Evolutionary conservation across 1,140 invertebrate genomes (phyloP).

Genomic region (Asobara japonica): DNA sequence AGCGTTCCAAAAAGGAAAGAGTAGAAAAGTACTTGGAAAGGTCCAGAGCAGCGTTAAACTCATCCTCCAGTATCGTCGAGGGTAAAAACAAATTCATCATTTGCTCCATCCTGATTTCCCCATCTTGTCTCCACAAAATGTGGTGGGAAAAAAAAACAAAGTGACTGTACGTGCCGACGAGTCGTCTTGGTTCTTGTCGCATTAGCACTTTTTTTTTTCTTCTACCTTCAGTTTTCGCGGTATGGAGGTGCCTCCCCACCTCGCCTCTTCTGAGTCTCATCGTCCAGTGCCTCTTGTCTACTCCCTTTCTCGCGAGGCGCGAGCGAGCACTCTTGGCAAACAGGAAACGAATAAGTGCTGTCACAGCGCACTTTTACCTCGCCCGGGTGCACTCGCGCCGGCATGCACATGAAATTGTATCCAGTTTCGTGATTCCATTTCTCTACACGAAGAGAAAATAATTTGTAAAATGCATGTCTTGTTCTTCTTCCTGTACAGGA

Average conservation of each 20-base stretch:
- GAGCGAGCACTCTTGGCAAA: conserved; percentile 10
- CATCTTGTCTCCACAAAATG: background rate
- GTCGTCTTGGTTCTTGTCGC: conserved; percentile 10
- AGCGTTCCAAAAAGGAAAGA: no score
- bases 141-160: conserved; percentile 8
- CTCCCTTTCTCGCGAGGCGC: conserved; percentile 14
- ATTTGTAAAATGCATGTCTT: no score
- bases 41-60: no score
- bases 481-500: no score
- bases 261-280: background rate
- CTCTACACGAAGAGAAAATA: background rate
- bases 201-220: conserved; percentile 10
- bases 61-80: no score
- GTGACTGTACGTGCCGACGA: conserved; percentile 10
- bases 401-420: conserved; percentile 9
- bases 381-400: conserved; percentile 13
- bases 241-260: background rate
- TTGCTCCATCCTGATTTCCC: background rate
- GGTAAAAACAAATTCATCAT: no score
- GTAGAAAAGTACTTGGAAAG: no score
- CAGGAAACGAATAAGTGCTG: conserved; percentile 16
- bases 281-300: background rate
- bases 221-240: background rate
- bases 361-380: conserved; percentile 13
- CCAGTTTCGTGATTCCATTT: conserved; percentile 11